A percentile compares a stretch with the other conserved stretches of the same genome.
These are phyloP conservation scores for Steinernema feltiae DNA, from an alignment of 1,140 invertebrate species.

Conservation along the genomic window DNA sequence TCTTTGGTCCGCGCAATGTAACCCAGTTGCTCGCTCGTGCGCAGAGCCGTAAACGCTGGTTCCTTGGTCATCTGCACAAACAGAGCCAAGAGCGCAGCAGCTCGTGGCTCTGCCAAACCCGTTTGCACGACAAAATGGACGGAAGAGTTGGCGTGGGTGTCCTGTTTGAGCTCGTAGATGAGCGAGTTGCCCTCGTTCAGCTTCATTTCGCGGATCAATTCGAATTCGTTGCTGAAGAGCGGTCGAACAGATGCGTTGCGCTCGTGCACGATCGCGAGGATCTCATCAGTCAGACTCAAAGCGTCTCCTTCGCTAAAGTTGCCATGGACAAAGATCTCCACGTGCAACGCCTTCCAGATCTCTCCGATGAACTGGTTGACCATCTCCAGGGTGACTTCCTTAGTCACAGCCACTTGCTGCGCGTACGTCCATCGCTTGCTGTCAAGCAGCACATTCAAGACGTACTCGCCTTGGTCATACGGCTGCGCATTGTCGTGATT, in stretches of 20 bases:
- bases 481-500: slow-evolving; percentile 72
- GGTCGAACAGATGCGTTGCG: slow-evolving; percentile 8
- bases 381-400: slow-evolving; percentile 70
- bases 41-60: slow-evolving; percentile 79
- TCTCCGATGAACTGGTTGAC: slow-evolving; percentile 71
- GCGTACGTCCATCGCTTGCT: too few species aligned
- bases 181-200: slow-evolving; percentile 28
- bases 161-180: slow-evolving; percentile 63
- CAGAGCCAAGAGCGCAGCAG: slow-evolving; percentile 77
- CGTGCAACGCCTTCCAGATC: slow-evolving; percentile 72
- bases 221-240: slow-evolving; percentile 25
- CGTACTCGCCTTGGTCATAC: too few species aligned
- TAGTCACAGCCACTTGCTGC: too few species aligned
- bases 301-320: slow-evolving; percentile 67
- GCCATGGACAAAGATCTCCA: slow-evolving; percentile 78
- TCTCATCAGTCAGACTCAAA: slow-evolving; percentile 25
- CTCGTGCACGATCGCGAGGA: too few species aligned
- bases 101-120: slow-evolving; percentile 71
- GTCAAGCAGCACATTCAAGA: slow-evolving; percentile 66
- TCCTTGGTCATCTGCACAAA: slow-evolving; percentile 80
- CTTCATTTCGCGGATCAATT: slow-evolving; percentile 20
- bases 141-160: slow-evolving; percentile 78
- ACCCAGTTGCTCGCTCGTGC: slow-evolving; percentile 85
- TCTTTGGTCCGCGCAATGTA: slow-evolving; percentile 86
- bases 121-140: slow-evolving; percentile 80